Evolutionary conservation across 2,888 invertebrate genomes (phyloP), one percentile per base, ranked within the genome.

Genomic region (Pterobdella sp.): DNA sequence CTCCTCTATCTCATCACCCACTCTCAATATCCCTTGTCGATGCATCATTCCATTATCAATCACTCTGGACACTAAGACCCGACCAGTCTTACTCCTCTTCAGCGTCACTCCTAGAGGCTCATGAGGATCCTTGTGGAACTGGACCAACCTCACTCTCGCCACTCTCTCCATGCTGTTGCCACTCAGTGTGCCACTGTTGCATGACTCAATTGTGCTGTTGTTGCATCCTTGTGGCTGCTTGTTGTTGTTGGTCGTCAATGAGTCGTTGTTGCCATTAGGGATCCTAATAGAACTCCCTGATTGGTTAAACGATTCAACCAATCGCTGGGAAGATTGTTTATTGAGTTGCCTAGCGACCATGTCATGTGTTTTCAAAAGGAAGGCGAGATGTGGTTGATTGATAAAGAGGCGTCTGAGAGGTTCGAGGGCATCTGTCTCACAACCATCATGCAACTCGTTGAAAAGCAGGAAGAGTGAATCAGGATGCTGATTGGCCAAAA

Each of bases 21-120:
- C 60, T 26, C 60, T 4, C 60, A 56, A 56, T n/a, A 56, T 7
- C 3, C 60, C 84, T 86, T 96, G 95, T 78, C 94, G 88, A 85
- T 96, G 95, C 82, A 96, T 96, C 94, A 96, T 95, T 75, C 95
- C 95, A 72, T 95, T 94, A 85, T 95, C 94, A 92, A 96, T 94
- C 83, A 96, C 95, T 81, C 95, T 88, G 72, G 95, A 94, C 79
- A 96, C 94, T 83, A 95, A 91, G 86, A 95, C 95, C 80, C 94
- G 91, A 63, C 94, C 94, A 82, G 95, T 94, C 85, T 96, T 95
- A 81, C 93, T 94, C 88, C 95, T 90, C 87, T 94, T 94, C 79
- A 94, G 87, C 80, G 94, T 94, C 84, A 82, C 81, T 60, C 79
- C 79, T 97, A 98, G 97, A 26, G 97, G 97, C 86, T 98, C 98